Percentiles rank a stretch among this genome's conserved stretches.
Evolutionary conservation across 2,113 vertebrate species (phyloP).

Genomic region (Boleophthalmus pectinirostris): DNA sequence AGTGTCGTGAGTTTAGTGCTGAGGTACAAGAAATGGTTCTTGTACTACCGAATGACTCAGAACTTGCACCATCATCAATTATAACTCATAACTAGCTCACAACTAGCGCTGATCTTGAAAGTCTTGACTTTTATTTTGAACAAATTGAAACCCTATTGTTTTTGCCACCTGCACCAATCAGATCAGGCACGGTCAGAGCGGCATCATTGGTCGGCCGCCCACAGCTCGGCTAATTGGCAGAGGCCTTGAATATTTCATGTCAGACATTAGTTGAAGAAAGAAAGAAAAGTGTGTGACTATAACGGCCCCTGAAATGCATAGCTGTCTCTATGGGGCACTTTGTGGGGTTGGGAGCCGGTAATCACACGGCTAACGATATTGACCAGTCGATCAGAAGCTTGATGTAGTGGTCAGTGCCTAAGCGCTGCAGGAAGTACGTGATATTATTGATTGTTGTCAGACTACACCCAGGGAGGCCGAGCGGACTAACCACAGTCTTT

Average conservation of each 20-base stretch:
- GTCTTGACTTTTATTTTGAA: background rate
- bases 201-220: constrained; percentile 34
- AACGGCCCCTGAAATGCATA: constrained; percentile 43
- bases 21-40: no score
- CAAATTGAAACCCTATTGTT: background rate
- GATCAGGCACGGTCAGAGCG: constrained; percentile 18
- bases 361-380: constrained; percentile 45
- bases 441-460: constrained; percentile 23
- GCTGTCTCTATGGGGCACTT: constrained; percentile 26
- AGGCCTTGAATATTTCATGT: constrained; percentile 62
- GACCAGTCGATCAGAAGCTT: constrained; percentile 51
- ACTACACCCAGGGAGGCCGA: constrained; percentile 5
- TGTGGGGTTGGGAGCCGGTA: constrained; percentile 23
- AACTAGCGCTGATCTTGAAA: background rate
- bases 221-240: constrained; percentile 54
- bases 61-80: background rate
- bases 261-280: constrained; percentile 49
- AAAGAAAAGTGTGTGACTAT: constrained; percentile 39
- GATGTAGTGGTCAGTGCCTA: constrained; percentile 24
- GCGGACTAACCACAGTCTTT: constrained; percentile 19
- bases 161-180: constrained; percentile 5
- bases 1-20: no score
- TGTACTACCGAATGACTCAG: no score
- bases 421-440: constrained; percentile 26
- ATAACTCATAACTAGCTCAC: background rate